Percentiles rank a stretch among this genome's conserved stretches.
Conservation (phyloP, 2,888 invertebrate genomes). For the Lissocephala sabroskyi region DNA sequence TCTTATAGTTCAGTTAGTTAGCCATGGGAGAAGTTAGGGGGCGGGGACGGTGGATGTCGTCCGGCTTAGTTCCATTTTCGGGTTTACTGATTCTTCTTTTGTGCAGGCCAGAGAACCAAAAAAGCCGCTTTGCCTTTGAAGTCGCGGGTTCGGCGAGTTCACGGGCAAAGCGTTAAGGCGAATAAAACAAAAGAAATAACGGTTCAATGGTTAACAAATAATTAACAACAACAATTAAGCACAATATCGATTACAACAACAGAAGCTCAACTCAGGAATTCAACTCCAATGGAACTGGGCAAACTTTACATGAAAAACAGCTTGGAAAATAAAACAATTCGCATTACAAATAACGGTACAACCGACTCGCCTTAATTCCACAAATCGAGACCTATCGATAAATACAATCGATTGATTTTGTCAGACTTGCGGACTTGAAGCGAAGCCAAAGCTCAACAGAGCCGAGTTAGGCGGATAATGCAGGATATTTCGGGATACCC, state of each 20-base stretch:
- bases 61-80: slow-evolving; percentile 8
- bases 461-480: no score
- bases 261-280: slow-evolving; percentile 22
- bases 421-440: no score
- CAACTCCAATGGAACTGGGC: slow-evolving; percentile 26
- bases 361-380: no score
- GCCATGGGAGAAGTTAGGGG: not conserved
- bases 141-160: not conserved
- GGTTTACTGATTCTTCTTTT: slow-evolving; percentile 26
- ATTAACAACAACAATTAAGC: not conserved
- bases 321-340: no score
- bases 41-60: no score
- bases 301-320: not conserved
- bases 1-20: slow-evolving; percentile 39
- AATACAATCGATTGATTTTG: no score
- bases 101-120: slow-evolving; percentile 25
- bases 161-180: not conserved
- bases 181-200: slow-evolving; percentile 1
- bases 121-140: no score
- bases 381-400: no score
- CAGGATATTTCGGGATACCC: no score
- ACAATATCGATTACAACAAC: slow-evolving; percentile 49
- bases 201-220: not conserved
- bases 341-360: slow-evolving; percentile 1
- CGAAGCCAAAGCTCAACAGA: no score